A percentile compares a stretch with the other conserved stretches of the same genome.
phyloP scores from a whole-genome alignment of 2,888 invertebrate genomes.

The Atrina japonica region DNA sequence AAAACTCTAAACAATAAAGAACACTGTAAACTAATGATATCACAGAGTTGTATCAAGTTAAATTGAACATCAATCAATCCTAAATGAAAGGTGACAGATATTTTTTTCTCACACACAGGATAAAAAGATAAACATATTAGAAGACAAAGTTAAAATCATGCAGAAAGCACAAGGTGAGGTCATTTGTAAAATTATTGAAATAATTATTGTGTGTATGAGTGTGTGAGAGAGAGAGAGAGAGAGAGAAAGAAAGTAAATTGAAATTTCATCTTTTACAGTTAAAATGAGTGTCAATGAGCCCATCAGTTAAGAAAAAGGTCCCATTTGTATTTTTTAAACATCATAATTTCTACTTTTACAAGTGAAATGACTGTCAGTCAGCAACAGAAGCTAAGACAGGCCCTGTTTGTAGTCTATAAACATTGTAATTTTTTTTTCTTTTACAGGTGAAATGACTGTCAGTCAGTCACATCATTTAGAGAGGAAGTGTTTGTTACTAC shows the following conservation, averaged over 20 bases:
- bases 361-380: slow-evolving; percentile 38
- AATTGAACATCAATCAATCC: no score
- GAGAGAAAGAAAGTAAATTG: neutral
- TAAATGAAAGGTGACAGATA: no score
- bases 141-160: slow-evolving; percentile 74
- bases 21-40: no score
- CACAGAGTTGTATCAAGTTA: no score
- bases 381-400: neutral
- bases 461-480: slow-evolving; percentile 66
- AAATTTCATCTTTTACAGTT: neutral
- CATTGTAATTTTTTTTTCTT: neutral
- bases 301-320: no score
- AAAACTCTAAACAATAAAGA: no score
- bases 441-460: slow-evolving; percentile 35
- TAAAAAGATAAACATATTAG: slow-evolving; percentile 72
- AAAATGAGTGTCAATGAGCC: neutral
- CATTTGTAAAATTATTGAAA: neutral
- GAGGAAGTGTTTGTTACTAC: slow-evolving; percentile 74
- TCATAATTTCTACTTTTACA: neutral
- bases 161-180: slow-evolving; percentile 67
- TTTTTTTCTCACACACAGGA: slow-evolving; percentile 59
- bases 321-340: neutral
- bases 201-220: no score
- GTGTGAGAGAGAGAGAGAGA: no score
- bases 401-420: neutral